Evolutionary conservation across 2,113 vertebrate genomes (phyloP), one percentile per base, ranked within the genome.

Genomic region (Strix aluco): DNA sequence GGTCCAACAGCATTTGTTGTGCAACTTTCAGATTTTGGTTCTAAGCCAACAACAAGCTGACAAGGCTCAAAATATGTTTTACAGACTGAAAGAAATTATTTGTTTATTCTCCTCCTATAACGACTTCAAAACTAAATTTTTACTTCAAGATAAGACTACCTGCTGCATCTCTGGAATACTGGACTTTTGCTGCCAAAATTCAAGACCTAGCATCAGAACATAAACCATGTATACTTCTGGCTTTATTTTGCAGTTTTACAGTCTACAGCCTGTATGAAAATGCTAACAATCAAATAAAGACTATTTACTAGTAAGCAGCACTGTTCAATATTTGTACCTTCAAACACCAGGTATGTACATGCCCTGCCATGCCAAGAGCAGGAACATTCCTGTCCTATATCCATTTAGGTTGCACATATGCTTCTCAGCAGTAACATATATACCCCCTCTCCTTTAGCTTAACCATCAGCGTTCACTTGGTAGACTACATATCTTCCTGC

Each of bases 221-320:
- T 81, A 79, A 19, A 4, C 6, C 0, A 0, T 1, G 6, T 18
- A 10, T 9, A 5, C 26, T 26, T 29, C 11, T 58, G 22, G 36
- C 67, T 85, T 81, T 61, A 27, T 65, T 91, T 36, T 47, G 13
- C 7, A 51, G 11, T 38, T 79, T 42, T 66, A 52, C 11, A 4
- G 34, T 61, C 36, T 47, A 46, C 16, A 57, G 25, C 14, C 71
- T 51, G 36, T 46, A 63, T n/a, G 18, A 55, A 61, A 86, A 47
- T 7, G 18, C 13, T 22, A 38, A 21, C 14, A 65, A 42, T 14
- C 10, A 46, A 62, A 40, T 23, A 11, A 55, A 71, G 7, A 15
- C 3, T 17, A 1, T 22, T 40, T 81, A 9, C 38, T n/a, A 20
- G 23, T 13, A 40, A 72, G 7, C 23, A 51, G 13, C 1, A 2